Percentiles rank a stretch among this genome's conserved stretches.
Conservation (phyloP, 1,140 invertebrate species). For the Drosophila ohnishii region DNA sequence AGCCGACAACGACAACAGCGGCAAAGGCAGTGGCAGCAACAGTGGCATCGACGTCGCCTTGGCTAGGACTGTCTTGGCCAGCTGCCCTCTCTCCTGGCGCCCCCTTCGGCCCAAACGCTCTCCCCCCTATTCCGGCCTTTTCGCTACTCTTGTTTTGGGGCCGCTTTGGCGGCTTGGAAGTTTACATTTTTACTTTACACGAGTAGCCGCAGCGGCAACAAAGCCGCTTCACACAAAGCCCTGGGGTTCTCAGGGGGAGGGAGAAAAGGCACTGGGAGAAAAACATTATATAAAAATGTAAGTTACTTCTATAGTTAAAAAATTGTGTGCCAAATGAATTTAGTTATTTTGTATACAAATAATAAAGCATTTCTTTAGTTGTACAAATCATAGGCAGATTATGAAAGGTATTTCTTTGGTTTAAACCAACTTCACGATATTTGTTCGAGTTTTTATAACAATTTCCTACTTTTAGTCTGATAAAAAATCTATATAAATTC, state of each 20-base stretch:
- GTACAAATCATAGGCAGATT: too few species aligned
- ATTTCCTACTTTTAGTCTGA: too few species aligned
- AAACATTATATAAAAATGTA: background rate
- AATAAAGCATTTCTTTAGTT: too few species aligned
- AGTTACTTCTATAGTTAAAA: background rate
- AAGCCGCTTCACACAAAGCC: constrained; percentile 65
- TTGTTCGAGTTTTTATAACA: too few species aligned
- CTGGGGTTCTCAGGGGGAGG: constrained; percentile 20
- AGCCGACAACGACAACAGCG: constrained; percentile 57
- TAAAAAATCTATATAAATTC: too few species aligned
- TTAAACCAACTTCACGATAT: too few species aligned
- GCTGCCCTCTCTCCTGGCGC: constrained; percentile 3
- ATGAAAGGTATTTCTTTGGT: too few species aligned
- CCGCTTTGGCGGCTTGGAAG: constrained; percentile 74
- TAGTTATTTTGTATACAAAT: too few species aligned
- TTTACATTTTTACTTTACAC: constrained; percentile 76
- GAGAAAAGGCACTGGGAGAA: background rate
- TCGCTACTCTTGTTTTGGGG: constrained; percentile 59
- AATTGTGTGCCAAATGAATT: too few species aligned
- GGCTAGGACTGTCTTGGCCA: constrained; percentile 56
- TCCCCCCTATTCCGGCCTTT: constrained; percentile 10
- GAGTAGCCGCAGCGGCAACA: constrained; percentile 52
- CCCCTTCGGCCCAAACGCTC: background rate
- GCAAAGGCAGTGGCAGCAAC: constrained; percentile 17
- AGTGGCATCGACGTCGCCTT: constrained; percentile 46